phyloP scores from a whole-genome alignment of 2,113 vertebrate species.

The Oncorhynchus nerka region DNA sequence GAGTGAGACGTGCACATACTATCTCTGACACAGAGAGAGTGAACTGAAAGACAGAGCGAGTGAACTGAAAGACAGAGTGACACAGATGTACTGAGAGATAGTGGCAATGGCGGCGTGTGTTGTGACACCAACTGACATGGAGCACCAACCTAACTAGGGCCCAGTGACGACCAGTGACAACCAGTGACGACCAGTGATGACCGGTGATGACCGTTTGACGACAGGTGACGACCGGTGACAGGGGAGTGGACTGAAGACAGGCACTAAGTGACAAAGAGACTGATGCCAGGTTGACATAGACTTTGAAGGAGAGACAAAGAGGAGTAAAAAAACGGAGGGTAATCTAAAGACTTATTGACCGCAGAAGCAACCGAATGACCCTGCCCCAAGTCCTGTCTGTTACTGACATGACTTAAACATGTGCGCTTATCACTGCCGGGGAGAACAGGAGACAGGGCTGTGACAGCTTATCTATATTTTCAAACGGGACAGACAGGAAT shows the following conservation, averaged over 20 bases:
- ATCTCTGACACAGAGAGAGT: conserved; percentile 1
- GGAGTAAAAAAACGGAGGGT: neutral
- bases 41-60: neutral
- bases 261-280: neutral
- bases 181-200: too few relatives aligned
- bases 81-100: neutral
- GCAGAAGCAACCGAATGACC: conserved; percentile 32
- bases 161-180: neutral
- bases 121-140: neutral
- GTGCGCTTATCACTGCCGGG: conserved; percentile 28
- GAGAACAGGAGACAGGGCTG: conserved; percentile 29
- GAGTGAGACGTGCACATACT: neutral
- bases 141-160: neutral
- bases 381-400: conserved; percentile 43
- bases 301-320: neutral
- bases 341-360: conserved; percentile 15
- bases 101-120: neutral
- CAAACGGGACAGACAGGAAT: conserved; percentile 42
- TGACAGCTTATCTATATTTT: conserved; percentile 67
- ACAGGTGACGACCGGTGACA: neutral
- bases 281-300: neutral
- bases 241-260: neutral
- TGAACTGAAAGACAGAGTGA: neutral
- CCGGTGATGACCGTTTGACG: too few relatives aligned
- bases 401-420: conserved; percentile 59